Percentiles rank a stretch among this genome's conserved stretches.
Conservation (phyloP, 2,797 vertebrate species). For the Phoxinus dragarum region DNA sequence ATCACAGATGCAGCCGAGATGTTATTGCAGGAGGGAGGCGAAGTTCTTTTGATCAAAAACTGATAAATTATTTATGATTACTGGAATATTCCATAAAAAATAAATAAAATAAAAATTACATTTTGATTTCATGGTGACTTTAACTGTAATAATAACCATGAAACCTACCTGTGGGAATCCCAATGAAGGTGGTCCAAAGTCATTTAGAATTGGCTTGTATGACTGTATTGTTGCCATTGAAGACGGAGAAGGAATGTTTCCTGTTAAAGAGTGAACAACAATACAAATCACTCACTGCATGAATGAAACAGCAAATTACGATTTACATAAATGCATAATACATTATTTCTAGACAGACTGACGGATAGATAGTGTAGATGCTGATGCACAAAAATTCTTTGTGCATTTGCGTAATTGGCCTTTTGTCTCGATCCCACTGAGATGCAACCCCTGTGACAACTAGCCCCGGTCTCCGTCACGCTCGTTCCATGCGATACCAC, state of each 20-base stretch:
- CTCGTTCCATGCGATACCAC: constrained; percentile 59
- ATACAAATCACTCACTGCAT: background rate
- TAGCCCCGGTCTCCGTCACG: background rate
- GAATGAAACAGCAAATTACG: background rate
- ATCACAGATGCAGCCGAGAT: background rate
- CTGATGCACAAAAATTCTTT: background rate
- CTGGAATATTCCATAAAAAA: background rate
- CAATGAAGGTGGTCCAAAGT: constrained; percentile 94
- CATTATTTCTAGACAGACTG: background rate
- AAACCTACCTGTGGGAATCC: constrained; percentile 90
- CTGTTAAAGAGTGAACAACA: constrained; percentile 70
- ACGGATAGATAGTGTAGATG: background rate
- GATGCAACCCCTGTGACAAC: background rate
- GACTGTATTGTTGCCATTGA: constrained; percentile 88
- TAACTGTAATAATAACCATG: background rate
- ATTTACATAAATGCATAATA: background rate
- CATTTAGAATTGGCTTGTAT: constrained; percentile 93
- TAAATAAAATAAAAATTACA: background rate
- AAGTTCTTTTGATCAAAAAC: background rate
- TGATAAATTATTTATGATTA: background rate
- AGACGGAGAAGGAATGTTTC: constrained; percentile 88
- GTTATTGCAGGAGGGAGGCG: background rate
- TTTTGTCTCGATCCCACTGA: background rate
- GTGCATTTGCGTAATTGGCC: background rate
- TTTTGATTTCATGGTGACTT: background rate